Base-by-base conservation (phyloP, 1,140 invertebrate genomes). In the Pseudobourletiella spinata region DNA sequence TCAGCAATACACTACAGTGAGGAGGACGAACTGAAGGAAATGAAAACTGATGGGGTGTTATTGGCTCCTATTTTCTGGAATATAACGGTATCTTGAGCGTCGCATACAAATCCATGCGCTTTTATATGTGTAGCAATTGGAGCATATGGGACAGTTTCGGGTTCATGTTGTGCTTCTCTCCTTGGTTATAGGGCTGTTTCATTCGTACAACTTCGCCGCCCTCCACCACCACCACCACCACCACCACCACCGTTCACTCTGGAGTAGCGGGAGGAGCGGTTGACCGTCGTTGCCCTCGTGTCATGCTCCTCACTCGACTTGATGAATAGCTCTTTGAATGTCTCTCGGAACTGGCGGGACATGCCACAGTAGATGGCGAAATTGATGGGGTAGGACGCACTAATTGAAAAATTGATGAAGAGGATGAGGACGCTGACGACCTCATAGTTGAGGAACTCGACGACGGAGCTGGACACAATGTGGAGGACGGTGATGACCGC, bases 281-380 rank as follows among this genome's bases (percentile, higher is more conserved):
- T 80, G 59, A 67, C 42, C 32, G 57, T 30, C 1, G 64, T 32
- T 11, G 3, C 57, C 43, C 0, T 80, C 75, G 2, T 82, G 81
- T 1, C 82, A 20, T 48, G 6, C 6, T 11, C 18, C 52, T 30
- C 3, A 3, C n/a, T 35, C n/a, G 6, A 3, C 52, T 14, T 76
- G 4, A 88, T 80, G 70, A 95, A 95, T 2, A 95, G 78, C 70
- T 90, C 85, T 70, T 90, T 91, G 76, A 95, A 96, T 0, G 92
- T 95, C 74, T 94, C 89, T 29, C 92, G 78, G 73, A 96, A 96
- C 73, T 94, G 89, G 24, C 89, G 79, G 50, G 87, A 91, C 92
- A 95, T 95, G 3, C 90, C 90, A 73, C 91, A 95, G 73, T 96
- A 96, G 63, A 96, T 95, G 57, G 90, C 91, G 72, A 96, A 96